Conservation (phyloP, 2,888 invertebrate species). For the Lathronympha strigana region DNA sequence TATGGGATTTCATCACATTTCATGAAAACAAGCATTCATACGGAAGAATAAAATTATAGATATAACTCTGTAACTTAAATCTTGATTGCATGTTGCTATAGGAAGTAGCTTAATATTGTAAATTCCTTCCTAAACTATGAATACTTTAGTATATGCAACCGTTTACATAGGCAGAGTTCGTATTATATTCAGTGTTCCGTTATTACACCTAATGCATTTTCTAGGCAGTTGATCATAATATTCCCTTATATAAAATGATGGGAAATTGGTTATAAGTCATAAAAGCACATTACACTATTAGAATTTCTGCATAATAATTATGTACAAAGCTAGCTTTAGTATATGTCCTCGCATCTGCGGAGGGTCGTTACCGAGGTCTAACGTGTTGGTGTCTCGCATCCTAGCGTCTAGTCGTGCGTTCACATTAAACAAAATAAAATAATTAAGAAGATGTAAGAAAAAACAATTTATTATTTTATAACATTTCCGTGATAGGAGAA, state of each 20-base stretch:
- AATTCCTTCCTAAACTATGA: slow-evolving; percentile 28
- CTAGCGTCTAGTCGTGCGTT: slow-evolving; percentile 40
- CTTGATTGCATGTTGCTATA: slow-evolving; percentile 27
- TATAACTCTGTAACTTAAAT: slow-evolving; percentile 37
- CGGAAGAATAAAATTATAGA: slow-evolving; percentile 51
- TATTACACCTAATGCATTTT: slow-evolving; percentile 52
- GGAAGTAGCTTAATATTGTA: slow-evolving; percentile 25
- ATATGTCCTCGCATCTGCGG: slow-evolving; percentile 46
- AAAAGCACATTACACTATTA: slow-evolving; percentile 58
- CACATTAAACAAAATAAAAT: slow-evolving; percentile 55
- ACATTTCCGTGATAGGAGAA: slow-evolving; percentile 68
- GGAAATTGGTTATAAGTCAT: slow-evolving; percentile 50
- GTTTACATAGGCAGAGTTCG: slow-evolving; percentile 37
- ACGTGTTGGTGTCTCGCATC: slow-evolving; percentile 48
- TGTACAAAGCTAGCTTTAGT: slow-evolving; percentile 64
- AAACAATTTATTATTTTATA: slow-evolving; percentile 77
- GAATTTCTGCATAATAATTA: slow-evolving; percentile 58
- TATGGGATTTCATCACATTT: slow-evolving; percentile 48
- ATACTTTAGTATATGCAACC: slow-evolving; percentile 21
- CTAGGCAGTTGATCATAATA: slow-evolving; percentile 51
- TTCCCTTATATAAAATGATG: slow-evolving; percentile 50
- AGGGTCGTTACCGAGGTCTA: slow-evolving; percentile 42
- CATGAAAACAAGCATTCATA: slow-evolving; percentile 29
- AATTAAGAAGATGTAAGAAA: slow-evolving; percentile 68
- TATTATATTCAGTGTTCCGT: slow-evolving; percentile 49